These are phyloP conservation scores for Ceuthmochares aereus DNA, from an alignment of 2,113 vertebrate species.

Conservation along the genomic window DNA sequence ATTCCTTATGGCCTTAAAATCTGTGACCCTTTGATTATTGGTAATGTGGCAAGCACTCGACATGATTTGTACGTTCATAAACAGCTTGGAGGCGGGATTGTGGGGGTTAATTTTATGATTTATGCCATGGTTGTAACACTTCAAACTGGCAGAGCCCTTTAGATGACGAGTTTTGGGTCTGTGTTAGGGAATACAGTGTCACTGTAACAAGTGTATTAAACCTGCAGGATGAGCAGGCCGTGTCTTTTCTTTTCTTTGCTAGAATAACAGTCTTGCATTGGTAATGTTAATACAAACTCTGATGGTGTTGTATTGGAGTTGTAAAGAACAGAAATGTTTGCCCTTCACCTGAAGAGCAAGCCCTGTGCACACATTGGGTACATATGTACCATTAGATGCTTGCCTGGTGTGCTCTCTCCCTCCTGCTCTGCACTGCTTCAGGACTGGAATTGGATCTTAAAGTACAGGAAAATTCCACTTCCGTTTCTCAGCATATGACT, in stretches of 20 bases:
- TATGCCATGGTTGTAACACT: neutral
- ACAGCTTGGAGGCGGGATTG: neutral
- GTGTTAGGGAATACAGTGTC: neutral
- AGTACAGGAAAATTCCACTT: accelerated
- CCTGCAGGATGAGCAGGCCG: accelerated
- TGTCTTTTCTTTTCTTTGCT: neutral
- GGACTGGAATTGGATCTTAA: neutral
- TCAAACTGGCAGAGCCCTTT: neutral
- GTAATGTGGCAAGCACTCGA: neutral
- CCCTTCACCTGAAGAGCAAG: neutral
- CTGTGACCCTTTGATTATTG: neutral
- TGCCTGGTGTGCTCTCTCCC: neutral
- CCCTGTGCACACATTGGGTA: accelerated
- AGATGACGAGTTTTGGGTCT: neutral
- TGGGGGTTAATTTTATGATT: neutral
- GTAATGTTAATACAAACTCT: neutral
- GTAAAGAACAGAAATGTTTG: neutral
- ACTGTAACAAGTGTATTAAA: neutral
- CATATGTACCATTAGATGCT: accelerated
- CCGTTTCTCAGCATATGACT: neutral
- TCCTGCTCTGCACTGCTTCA: accelerated
- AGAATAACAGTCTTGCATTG: accelerated
- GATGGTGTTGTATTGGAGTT: neutral
- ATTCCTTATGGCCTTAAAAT: neutral
- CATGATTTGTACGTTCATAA: neutral